Percentiles rank a stretch among this genome's conserved stretches.
phyloP scores from a whole-genome alignment of 2,888 invertebrate species.

The Notodonta ziczac region DNA sequence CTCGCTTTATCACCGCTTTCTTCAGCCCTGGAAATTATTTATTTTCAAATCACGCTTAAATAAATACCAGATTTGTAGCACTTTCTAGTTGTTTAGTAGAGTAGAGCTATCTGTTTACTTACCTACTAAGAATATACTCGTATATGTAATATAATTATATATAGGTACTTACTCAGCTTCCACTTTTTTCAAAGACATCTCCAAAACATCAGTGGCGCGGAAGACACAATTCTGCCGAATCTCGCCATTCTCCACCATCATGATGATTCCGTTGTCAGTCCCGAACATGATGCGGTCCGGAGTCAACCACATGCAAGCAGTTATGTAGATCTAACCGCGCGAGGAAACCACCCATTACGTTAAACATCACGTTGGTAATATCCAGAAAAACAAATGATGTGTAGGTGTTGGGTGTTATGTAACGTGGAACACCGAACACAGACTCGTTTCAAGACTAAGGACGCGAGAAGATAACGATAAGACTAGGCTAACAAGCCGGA shows the following conservation, averaged over 20 bases:
- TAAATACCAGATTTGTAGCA: background rate
- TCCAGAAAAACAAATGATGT: slow-evolving; percentile 8
- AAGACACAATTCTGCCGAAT: slow-evolving; percentile 87
- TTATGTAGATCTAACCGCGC: slow-evolving; percentile 85
- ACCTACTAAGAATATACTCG: too few species aligned
- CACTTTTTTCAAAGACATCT: slow-evolving; percentile 86
- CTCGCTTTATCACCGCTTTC: slow-evolving; percentile 68
- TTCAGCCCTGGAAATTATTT: slow-evolving; percentile 46
- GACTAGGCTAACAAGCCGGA: background rate
- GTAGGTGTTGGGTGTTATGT: slow-evolving; percentile 9
- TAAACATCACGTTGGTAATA: slow-evolving; percentile 17
- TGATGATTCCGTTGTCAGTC: slow-evolving; percentile 89
- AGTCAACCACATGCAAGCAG: slow-evolving; percentile 92
- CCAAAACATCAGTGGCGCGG: slow-evolving; percentile 83
- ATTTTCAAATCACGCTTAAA: background rate
- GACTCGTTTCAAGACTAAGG: slow-evolving; percentile 5
- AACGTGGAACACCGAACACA: slow-evolving; percentile 10
- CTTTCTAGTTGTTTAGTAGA: too few species aligned
- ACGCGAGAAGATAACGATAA: background rate
- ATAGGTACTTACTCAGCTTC: slow-evolving; percentile 76
- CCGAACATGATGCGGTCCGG: slow-evolving; percentile 93
- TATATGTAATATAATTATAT: too few species aligned
- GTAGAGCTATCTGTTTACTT: too few species aligned
- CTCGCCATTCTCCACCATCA: slow-evolving; percentile 94
- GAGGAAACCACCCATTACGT: slow-evolving; percentile 29